Base-by-base conservation (phyloP, 2,888 invertebrate genomes). In the Mythimna pallens region DNA sequence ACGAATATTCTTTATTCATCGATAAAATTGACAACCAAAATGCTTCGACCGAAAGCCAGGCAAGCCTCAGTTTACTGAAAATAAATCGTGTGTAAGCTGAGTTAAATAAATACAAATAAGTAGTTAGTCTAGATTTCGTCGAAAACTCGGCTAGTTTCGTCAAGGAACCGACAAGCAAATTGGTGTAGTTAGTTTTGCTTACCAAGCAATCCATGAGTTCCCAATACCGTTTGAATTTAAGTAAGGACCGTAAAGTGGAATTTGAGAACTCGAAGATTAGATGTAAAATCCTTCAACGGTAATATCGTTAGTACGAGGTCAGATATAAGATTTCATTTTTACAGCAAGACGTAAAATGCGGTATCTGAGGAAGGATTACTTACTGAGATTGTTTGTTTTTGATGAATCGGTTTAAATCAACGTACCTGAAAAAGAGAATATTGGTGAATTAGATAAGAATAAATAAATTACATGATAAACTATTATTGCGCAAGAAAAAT, bases 351-450 rank as follows among this genome's bases (percentile, higher is more conserved):
- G 52, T 50, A 54, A 61, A 40, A 22, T 66, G 55, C 9, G 61
- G 12, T 68, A 34, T 30, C 40, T 22, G 10, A 34, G 30, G 36
- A 67, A 17, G 14, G 36, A 63, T 58, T 30, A 59, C 58, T 62
- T 70, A 81, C 80, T 71, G 50, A 34, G n/a, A 25, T 22, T 30
- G 14, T 58, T 20, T 17, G 63, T 25, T 4, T 64, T 40, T 52
- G 50, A 17, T 61, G 36, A 47, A 64, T 74, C 34, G 52, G 47
- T 67, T 3, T 34, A 25, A 54, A 52, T 58, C 8, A 12, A 72
- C 82, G 40, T 85, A 85, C 84, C 84, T 85, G 86, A 9, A 73
- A 86, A 76, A 52, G 20, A 65, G 76, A 69, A 64, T 1, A 68
- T 1, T n/a, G 10, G 20, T 50, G 4, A 40, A 59, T 81, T 63